A percentile compares a stretch with the other conserved stretches of the same genome.
Evolutionary conservation across 1,140 invertebrate species (phyloP).

Genomic region (Pseudomyrmex cubaensis): DNA sequence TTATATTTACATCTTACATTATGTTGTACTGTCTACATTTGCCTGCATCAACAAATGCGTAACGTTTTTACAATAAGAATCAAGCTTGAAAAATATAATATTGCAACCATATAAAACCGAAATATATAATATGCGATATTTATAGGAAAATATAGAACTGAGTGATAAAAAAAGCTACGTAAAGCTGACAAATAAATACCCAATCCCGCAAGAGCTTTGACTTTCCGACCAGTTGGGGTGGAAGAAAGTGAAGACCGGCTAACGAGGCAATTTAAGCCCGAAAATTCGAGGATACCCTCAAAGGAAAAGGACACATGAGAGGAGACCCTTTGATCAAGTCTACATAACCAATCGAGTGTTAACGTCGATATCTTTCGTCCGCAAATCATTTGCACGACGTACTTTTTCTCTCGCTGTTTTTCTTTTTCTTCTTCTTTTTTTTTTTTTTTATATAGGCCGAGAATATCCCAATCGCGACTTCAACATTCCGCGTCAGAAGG

Average conservation of each 20-base stretch:
- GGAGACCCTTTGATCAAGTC: constrained; percentile 27
- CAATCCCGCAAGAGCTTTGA: constrained; percentile 10
- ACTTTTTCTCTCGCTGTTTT: no score
- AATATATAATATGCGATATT: no score
- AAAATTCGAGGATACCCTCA: constrained; percentile 45
- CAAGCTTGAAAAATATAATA: no score
- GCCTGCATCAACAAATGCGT: no score
- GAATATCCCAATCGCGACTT: constrained; percentile 8
- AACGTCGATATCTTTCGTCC: constrained; percentile 42
- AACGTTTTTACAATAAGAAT: no score
- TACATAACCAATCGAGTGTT: constrained; percentile 47
- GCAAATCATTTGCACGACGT: background rate
- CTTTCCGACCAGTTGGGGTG: constrained; percentile 22
- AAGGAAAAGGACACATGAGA: constrained; percentile 25
- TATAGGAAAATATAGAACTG: constrained; percentile 20
- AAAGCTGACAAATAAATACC: background rate
- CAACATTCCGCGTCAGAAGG: constrained; percentile 4
- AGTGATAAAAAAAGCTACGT: background rate
- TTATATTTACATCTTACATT: background rate
- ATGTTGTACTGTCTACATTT: background rate
- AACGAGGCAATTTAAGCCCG: constrained; percentile 47
- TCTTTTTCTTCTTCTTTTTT: constrained; percentile 6
- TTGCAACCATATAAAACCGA: no score
- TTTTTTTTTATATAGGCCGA: no score
- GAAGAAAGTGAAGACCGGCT: constrained; percentile 33